phyloP scores from a whole-genome alignment of 2,797 vertebrate species.

The Pangasius krempfi region DNA sequence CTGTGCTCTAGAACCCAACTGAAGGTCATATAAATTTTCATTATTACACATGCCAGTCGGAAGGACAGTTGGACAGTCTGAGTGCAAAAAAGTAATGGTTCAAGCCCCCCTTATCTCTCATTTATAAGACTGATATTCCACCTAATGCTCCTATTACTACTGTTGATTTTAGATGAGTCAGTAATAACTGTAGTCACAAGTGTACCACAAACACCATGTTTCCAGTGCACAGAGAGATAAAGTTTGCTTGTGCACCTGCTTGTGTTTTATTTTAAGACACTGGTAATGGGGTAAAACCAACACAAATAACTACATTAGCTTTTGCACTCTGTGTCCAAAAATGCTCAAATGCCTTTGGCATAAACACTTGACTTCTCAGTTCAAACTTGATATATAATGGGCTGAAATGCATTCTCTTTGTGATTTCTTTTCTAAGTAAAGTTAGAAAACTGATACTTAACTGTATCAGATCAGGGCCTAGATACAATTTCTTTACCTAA shows the following conservation, averaged over 20 bases:
- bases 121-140: constrained; percentile 16
- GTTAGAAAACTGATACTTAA: constrained; percentile 13
- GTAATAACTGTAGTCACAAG: constrained; percentile 30
- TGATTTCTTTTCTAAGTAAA: background rate
- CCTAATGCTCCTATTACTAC: constrained; percentile 1
- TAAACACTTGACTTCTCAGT: background rate
- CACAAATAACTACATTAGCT: constrained; percentile 1
- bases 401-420: background rate
- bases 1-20: background rate
- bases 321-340: background rate
- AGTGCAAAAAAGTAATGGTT: background rate
- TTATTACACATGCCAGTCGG: background rate
- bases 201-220: background rate
- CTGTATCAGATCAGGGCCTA: constrained; percentile 7
- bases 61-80: background rate
- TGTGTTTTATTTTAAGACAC: constrained; percentile 15
- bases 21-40: background rate
- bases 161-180: constrained; percentile 43
- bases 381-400: background rate
- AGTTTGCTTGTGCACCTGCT: constrained; percentile 3
- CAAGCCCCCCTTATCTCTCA: constrained; percentile 24
- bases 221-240: background rate
- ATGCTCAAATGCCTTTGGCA: background rate
- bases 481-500: constrained; percentile 23
- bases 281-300: constrained; percentile 1